Base-by-base conservation (phyloP, 2,888 invertebrate species). In the Tribolium freemani region DNA sequence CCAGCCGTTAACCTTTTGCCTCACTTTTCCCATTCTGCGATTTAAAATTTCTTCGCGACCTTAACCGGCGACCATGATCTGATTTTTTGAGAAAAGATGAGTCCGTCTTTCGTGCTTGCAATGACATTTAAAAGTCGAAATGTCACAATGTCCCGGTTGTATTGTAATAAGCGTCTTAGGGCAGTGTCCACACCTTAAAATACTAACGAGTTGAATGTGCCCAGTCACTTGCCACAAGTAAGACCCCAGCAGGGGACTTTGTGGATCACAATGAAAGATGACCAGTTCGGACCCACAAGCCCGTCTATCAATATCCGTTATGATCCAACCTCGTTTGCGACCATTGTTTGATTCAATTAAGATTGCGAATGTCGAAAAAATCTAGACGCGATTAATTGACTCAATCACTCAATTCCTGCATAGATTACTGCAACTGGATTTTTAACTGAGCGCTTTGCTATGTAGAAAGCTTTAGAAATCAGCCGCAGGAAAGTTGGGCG, bases 161-260 rank as follows among this genome's bases (percentile, higher is more conserved):
- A 69, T 72, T 72, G 63, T 66, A n/a, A n/a, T n/a, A 60, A 73
- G 54, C 66, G 73, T 77, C 73, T 77, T 78, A 77, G 76, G 77
- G 74, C 68, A 75, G 72, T 78, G 78, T 80, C 81, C 82, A 79
- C 82, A 80, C 82, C 82, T 81, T 80, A 78, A 78, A 78, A 82
- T 80, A 78, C 78, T 79, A 82, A 80, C 79, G 77, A 80, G 79
- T 76, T 76, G 78, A 81, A 80, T 80, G 72, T 79, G 81, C 80
- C 76, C 77, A 77, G 80, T 82, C 81, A 78, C 73, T 74, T 38
- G 66, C 73, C 66, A 64, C 73, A 66, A 73, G 69, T 58, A 56
- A 70, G 69, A 72, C 69, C 75, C 45, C 77, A 64, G 75, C 75
- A 68, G 77, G 78, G 69, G 75, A 73, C 67, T 73, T 73, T 70